Percentiles rank a stretch among this genome's conserved stretches.
phyloP scores from a whole-genome alignment of 92 coral and sea anemone genomes.

The Chrysogorgia sp. region DNA sequence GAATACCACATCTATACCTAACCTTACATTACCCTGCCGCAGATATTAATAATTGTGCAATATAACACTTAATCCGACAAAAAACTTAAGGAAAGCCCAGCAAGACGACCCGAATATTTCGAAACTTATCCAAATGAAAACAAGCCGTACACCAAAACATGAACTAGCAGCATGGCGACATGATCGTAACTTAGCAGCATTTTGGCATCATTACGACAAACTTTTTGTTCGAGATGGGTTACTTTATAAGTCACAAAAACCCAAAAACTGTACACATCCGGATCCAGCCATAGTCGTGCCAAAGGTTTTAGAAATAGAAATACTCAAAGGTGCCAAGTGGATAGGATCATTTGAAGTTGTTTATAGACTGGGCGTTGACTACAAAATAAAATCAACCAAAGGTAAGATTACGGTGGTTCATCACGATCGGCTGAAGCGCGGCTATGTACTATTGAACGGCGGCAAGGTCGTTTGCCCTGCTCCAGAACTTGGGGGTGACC shows the following conservation, averaged over 20 bases:
- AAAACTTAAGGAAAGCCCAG: too few species aligned
- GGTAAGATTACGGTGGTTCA: conserved; percentile 54
- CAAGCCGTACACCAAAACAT: conserved; percentile 18
- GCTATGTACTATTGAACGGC: conserved; percentile 33
- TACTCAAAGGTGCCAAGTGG: conserved; percentile 41
- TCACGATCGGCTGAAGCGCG: conserved; percentile 53
- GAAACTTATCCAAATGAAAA: neutral
- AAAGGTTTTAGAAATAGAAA: neutral
- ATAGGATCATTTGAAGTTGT: conserved; percentile 46
- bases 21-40: too few species aligned
- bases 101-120: too few species aligned
- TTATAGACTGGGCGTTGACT: conserved; percentile 42
- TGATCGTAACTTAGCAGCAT: too few species aligned
- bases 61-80: too few species aligned
- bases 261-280: too few species aligned
- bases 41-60: too few species aligned
- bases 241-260: conserved; percentile 2
- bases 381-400: conserved; percentile 31
- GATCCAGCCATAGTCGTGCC: conserved; percentile 18
- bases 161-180: too few species aligned
- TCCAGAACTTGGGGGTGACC: conserved; percentile 42
- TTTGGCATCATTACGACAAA: too few species aligned
- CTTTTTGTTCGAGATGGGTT: conserved; percentile 44
- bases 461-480: conserved; percentile 58
- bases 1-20: too few species aligned